A percentile compares a stretch with the other conserved stretches of the same genome.
phyloP scores from a whole-genome alignment of 2,113 vertebrate species.

The Corythornis madagascariensis region DNA sequence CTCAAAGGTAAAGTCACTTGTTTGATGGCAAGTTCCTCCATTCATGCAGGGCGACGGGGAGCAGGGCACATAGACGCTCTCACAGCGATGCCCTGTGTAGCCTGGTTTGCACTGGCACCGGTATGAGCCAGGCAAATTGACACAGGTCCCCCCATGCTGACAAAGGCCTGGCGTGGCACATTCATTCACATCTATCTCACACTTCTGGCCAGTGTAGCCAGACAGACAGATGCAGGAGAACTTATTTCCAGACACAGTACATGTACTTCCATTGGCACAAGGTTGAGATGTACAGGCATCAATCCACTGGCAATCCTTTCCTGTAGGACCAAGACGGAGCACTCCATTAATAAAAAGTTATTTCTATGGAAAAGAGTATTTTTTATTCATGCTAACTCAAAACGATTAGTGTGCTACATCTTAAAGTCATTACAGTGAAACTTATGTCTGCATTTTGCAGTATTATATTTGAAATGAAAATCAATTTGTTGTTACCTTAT shows the following conservation, averaged over 20 bases:
- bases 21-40: conserved; percentile 90
- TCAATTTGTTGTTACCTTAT: background rate
- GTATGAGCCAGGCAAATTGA: conserved; percentile 85
- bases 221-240: conserved; percentile 83
- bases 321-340: conserved; percentile 60
- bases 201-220: conserved; percentile 84
- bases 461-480: background rate
- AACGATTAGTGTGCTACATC: background rate
- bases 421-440: background rate
- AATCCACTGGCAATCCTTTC: conserved; percentile 82
- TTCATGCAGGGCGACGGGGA: conserved; percentile 88
- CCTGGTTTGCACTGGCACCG: conserved; percentile 82
- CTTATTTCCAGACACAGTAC: conserved; percentile 77
- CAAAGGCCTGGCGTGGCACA: conserved; percentile 77
- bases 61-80: conserved; percentile 85
- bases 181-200: conserved; percentile 87
- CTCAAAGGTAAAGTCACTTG: conserved; percentile 83
- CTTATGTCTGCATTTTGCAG: background rate
- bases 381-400: background rate
- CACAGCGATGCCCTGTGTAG: conserved; percentile 86
- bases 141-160: conserved; percentile 81
- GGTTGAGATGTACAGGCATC: conserved; percentile 89
- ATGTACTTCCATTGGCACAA: conserved; percentile 86
- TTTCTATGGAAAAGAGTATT: background rate
- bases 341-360: background rate